A percentile compares a stretch with the other conserved stretches of the same genome.
Evolutionary conservation across 2,888 invertebrate genomes (phyloP).

Genomic region (Cremastobaeus sp.): DNA sequence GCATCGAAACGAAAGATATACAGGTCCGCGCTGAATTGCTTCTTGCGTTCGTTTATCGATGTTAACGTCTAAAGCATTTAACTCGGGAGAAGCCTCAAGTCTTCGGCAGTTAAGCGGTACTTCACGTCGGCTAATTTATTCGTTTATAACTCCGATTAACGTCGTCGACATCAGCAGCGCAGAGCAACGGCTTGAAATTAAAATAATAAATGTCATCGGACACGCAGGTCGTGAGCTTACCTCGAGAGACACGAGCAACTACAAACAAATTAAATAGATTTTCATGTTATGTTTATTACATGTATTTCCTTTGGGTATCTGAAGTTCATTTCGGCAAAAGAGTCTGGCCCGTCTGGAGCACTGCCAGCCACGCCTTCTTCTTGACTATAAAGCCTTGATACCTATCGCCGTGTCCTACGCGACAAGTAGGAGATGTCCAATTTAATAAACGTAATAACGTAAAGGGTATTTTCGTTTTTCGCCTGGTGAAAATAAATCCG

Average conservation of each 20-base stretch:
- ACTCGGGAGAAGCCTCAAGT: constrained; percentile 3
- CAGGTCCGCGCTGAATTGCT: constrained; percentile 34
- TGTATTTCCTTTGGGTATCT: constrained; percentile 51
- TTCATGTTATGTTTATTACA: constrained; percentile 33
- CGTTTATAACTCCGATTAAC: constrained; percentile 27
- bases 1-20: constrained; percentile 44
- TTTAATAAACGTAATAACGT: constrained; percentile 78
- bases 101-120: constrained; percentile 11
- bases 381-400: constrained; percentile 67
- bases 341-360: constrained; percentile 65
- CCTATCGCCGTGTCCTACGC: constrained; percentile 64
- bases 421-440: constrained; percentile 69
- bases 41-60: constrained; percentile 40
- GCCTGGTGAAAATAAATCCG: constrained; percentile 65
- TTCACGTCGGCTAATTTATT: constrained; percentile 18
- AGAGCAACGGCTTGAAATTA: not conserved
- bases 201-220: constrained; percentile 11
- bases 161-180: constrained; percentile 15
- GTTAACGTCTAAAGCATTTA: constrained; percentile 45
- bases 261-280: constrained; percentile 27
- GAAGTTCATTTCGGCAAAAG: constrained; percentile 61
- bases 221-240: no score
- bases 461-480: constrained; percentile 75
- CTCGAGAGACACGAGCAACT: constrained; percentile 13
- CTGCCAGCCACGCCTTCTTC: constrained; percentile 72